Evolutionary conservation across 2,113 vertebrate genomes (phyloP).

Genomic region (Cyrtonyx montezumae): DNA sequence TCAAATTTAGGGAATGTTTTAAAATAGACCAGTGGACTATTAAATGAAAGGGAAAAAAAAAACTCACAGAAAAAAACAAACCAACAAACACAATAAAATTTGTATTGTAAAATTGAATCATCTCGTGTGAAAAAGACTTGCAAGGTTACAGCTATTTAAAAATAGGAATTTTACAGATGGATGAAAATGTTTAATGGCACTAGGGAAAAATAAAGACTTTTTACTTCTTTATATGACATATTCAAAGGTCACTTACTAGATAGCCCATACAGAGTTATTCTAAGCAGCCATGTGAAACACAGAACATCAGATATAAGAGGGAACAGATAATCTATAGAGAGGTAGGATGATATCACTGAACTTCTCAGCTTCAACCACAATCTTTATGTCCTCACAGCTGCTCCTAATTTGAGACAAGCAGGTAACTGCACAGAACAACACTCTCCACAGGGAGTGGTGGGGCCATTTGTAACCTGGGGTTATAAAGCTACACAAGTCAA

Average conservation of each 20-base stretch:
- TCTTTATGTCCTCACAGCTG: neutral
- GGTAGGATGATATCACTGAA: neutral
- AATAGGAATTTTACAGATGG: neutral
- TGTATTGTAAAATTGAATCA: neutral
- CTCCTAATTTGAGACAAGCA: accelerated
- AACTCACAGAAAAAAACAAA: no score
- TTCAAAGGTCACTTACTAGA: neutral
- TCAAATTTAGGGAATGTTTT: neutral
- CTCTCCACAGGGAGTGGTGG: neutral
- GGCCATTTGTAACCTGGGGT: neutral
- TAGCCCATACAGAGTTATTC: neutral
- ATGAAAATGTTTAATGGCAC: neutral
- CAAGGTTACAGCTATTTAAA: neutral
- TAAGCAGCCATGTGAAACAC: neutral
- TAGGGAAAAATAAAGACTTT: neutral
- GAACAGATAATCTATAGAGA: neutral
- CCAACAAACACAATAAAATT: neutral
- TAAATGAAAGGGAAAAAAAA: neutral
- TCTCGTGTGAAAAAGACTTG: neutral
- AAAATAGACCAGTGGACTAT: neutral
- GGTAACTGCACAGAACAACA: neutral
- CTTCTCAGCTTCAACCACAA: neutral
- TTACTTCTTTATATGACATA: neutral
- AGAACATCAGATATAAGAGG: neutral
- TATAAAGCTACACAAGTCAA: neutral